Percentiles rank a stretch among this genome's conserved stretches.
Evolutionary conservation across 2,888 invertebrate species (phyloP).

Genomic region (Cantharis rufa): DNA sequence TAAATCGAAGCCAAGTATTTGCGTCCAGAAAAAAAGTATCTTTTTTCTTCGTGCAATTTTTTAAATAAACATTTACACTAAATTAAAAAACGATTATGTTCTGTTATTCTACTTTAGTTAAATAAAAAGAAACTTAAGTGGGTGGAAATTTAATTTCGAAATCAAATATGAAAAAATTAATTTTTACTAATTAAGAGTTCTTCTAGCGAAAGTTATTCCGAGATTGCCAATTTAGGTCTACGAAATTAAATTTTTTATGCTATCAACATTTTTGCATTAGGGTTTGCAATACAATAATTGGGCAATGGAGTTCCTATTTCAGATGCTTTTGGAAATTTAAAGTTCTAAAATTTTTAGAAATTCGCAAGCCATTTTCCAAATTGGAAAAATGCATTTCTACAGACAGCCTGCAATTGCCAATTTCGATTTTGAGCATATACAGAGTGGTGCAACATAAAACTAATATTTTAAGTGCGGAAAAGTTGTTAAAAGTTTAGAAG

Average conservation of each 20-base stretch:
- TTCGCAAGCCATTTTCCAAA: too few relatives aligned
- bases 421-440: too few relatives aligned
- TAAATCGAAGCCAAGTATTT: neutral
- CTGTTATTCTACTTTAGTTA: neutral
- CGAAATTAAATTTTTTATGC: neutral
- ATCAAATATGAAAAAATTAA: neutral
- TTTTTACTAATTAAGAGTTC: neutral
- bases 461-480: too few relatives aligned
- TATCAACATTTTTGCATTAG: neutral
- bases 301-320: too few relatives aligned
- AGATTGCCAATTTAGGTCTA: neutral
- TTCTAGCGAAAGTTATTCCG: neutral
- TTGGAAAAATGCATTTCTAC: too few relatives aligned
- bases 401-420: too few relatives aligned
- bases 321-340: too few relatives aligned
- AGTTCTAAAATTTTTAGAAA: too few relatives aligned
- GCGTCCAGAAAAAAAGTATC: neutral
- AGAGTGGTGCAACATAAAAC: too few relatives aligned
- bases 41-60: neutral
- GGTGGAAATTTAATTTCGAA: neutral
- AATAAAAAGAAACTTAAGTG: neutral
- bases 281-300: too few relatives aligned
- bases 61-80: neutral
- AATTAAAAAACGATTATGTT: neutral
- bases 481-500: too few relatives aligned